Evolutionary conservation across 2,888 invertebrate species (phyloP).

Genomic region (Salticus scenicus): DNA sequence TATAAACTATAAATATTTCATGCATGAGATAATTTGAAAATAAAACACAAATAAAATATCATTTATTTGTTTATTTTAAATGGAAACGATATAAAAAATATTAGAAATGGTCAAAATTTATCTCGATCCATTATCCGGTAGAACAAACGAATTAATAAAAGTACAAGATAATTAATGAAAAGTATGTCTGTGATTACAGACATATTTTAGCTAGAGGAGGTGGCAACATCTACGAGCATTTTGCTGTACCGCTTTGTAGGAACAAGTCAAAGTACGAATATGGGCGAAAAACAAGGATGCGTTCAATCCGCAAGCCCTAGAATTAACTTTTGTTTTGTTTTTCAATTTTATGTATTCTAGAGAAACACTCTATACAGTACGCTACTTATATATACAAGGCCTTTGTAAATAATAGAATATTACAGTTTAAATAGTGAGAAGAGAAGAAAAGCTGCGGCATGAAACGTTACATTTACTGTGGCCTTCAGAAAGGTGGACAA

Average conservation of each 20-base stretch:
- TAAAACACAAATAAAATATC: too few relatives aligned
- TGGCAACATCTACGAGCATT: slow-evolving; percentile 30
- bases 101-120: too few relatives aligned
- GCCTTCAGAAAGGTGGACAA: slow-evolving; percentile 48
- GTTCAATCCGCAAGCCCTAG: slow-evolving; percentile 27
- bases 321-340: slow-evolving; percentile 26
- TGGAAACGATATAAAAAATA: too few relatives aligned
- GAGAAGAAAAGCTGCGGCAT: slow-evolving; percentile 28
- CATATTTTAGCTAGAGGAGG: background rate
- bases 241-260: slow-evolving; percentile 33
- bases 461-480: slow-evolving; percentile 51
- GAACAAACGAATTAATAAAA: too few relatives aligned
- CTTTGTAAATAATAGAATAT: slow-evolving; percentile 63
- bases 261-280: slow-evolving; percentile 48
- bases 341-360: slow-evolving; percentile 55
- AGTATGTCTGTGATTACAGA: too few relatives aligned
- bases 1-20: too few relatives aligned
- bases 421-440: slow-evolving; percentile 25
- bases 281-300: slow-evolving; percentile 31
- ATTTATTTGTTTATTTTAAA: too few relatives aligned
- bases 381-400: slow-evolving; percentile 44
- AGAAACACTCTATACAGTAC: slow-evolving; percentile 47
- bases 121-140: too few relatives aligned
- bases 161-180: too few relatives aligned
- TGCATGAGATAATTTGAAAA: too few relatives aligned